These are phyloP conservation scores for Daubentonia madagascariensis DNA, from an alignment of 2,113 vertebrate genomes.

Conservation along the genomic window DNA sequence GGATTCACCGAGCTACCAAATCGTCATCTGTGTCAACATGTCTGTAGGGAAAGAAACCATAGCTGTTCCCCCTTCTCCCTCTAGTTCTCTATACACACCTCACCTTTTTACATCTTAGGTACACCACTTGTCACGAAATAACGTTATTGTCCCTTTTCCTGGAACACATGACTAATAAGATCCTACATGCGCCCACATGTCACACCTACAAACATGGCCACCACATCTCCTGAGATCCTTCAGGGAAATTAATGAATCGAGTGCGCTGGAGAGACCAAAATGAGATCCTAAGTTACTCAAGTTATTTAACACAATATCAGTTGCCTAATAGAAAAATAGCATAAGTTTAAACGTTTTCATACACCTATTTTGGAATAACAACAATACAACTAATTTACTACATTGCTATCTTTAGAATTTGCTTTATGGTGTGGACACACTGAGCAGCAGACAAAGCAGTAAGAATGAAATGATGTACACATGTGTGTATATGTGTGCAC, in stretches of 20 bases:
- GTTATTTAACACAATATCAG: neutral
- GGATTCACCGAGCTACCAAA: too few species aligned
- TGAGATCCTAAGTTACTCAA: neutral
- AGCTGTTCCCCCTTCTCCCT: neutral
- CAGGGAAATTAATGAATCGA: neutral
- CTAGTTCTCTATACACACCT: too few species aligned
- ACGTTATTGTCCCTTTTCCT: neutral
- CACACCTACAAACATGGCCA: neutral
- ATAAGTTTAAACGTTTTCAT: neutral
- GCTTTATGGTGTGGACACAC: neutral
- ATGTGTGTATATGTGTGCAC: too few species aligned
- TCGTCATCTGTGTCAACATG: too few species aligned
- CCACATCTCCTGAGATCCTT: neutral
- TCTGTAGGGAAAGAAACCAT: too few species aligned
- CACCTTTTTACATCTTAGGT: too few species aligned
- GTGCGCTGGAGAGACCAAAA: accelerated
- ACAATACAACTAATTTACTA: neutral
- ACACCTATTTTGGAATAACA: neutral
- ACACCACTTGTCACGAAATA: neutral
- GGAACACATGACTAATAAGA: accelerated
- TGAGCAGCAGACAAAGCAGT: neutral
- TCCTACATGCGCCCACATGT: too few species aligned
- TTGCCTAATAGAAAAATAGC: neutral
- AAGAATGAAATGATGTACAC: too few species aligned
- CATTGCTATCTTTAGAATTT: neutral